phyloP scores from a whole-genome alignment of 2,113 vertebrate species.

The Gopherus evgoodei region DNA sequence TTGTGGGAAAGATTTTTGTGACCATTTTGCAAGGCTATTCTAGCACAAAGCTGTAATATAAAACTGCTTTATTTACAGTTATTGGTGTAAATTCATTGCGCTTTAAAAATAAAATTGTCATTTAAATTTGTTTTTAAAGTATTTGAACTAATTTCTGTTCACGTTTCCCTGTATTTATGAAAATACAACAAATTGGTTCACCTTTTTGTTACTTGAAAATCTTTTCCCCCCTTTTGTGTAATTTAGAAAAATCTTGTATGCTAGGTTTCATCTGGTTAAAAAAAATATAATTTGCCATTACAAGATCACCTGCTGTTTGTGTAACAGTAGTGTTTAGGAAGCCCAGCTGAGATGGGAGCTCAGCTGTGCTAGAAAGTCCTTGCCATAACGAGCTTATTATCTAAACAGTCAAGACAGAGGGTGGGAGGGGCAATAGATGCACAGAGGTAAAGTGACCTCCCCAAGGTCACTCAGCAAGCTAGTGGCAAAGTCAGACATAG shows the following conservation, averaged over 20 bases:
- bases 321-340: not conserved
- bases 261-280: not conserved
- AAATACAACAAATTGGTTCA: not conserved
- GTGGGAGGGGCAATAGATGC: rapidly evolving
- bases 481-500: not conserved
- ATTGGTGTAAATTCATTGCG: not conserved
- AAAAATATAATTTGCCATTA: not conserved
- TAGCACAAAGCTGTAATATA: not conserved
- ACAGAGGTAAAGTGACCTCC: not conserved
- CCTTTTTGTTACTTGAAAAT: not conserved
- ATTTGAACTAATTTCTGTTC: not conserved
- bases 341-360: rapidly evolving
- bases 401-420: not conserved
- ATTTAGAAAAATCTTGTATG: not conserved
- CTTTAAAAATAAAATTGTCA: not conserved
- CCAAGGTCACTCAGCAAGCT: not conserved
- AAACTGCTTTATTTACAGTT: not conserved
- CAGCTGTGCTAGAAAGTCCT: not conserved
- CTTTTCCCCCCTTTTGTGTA: not conserved
- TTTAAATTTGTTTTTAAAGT: not conserved
- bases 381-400: not conserved
- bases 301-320: not conserved
- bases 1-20: not conserved
- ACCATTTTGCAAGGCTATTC: not conserved
- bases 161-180: not conserved